Evolutionary conservation across 2,113 vertebrate genomes (phyloP).

Genomic region (Amphiprion percula): DNA sequence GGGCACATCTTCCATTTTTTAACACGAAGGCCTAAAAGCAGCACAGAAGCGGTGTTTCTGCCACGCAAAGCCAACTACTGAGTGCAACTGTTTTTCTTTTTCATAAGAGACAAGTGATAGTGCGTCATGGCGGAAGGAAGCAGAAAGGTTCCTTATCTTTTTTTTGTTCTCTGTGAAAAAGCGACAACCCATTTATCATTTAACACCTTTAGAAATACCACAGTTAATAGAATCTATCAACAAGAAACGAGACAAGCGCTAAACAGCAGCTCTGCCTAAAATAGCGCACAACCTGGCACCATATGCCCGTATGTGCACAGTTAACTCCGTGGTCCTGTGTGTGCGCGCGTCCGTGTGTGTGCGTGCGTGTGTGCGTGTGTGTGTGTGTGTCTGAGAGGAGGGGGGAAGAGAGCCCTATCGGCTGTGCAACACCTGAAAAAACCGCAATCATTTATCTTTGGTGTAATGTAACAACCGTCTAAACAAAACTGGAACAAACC

Average conservation of each 20-base stretch:
- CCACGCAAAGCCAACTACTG: not conserved
- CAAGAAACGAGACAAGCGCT: not conserved
- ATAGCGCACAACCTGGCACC: constrained; percentile 39
- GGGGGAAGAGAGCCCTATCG: not conserved
- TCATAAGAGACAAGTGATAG: not conserved
- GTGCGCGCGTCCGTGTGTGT: no score
- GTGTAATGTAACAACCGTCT: constrained; percentile 44
- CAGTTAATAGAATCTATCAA: constrained; percentile 1
- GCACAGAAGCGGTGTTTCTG: not conserved
- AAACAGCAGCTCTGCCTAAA: constrained; percentile 21
- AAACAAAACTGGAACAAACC: constrained; percentile 17
- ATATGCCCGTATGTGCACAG: constrained; percentile 30
- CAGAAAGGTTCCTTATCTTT: not conserved
- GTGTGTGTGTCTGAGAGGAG: not conserved
- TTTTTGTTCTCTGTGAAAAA: not conserved
- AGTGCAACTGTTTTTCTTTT: constrained; percentile 1
- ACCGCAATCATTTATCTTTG: constrained; percentile 77
- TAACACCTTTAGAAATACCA: constrained; percentile 7
- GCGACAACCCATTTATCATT: not conserved
- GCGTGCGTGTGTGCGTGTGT: not conserved
- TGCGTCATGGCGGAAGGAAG: not conserved
- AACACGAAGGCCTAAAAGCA: not conserved
- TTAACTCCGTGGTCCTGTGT: constrained; percentile 21
- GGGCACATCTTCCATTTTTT: not conserved
- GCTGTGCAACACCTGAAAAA: constrained; percentile 67